Conservation (phyloP, 2,797 vertebrate genomes). For the Hippocampus kuda region DNA sequence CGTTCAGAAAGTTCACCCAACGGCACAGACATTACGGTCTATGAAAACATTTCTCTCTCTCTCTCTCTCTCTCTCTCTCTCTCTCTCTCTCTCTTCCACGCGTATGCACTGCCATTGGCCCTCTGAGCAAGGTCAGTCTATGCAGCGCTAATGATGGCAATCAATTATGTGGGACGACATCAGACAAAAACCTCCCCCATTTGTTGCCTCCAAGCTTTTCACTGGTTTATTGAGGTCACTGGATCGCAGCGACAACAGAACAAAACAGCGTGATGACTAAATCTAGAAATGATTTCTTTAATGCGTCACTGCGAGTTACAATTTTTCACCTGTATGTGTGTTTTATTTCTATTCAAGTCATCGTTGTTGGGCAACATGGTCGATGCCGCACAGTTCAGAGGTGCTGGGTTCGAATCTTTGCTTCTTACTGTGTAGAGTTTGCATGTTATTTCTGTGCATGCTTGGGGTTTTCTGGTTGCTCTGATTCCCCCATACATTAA, state of each 20-base stretch:
- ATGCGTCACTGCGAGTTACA: neutral
- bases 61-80: constrained; percentile 11
- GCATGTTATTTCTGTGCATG: no score
- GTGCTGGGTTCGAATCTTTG: no score
- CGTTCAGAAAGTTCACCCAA: constrained; percentile 1
- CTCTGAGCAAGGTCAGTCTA: constrained; percentile 46
- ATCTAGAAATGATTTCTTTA: constrained; percentile 4
- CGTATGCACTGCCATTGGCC: neutral
- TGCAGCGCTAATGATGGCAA: constrained; percentile 46
- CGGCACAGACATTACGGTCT: constrained; percentile 10
- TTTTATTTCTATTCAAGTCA: neutral
- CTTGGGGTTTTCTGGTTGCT: no score
- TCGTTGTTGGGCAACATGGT: neutral
- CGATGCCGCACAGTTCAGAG: no score
- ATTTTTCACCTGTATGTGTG: neutral
- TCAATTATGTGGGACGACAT: constrained; percentile 49
- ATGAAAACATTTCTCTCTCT: constrained; percentile 19
- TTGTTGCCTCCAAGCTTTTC: constrained; percentile 24
- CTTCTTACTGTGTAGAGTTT: no score
- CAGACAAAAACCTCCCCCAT: constrained; percentile 39
- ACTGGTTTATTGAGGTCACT: constrained; percentile 21
- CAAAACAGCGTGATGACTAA: neutral
- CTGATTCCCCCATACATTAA: no score
- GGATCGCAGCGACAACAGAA: constrained; percentile 24
- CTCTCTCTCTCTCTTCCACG: constrained; percentile 2